These are phyloP conservation scores for Rhinoraja longicauda DNA, from an alignment of 2,797 vertebrate genomes.

Conservation along the genomic window DNA sequence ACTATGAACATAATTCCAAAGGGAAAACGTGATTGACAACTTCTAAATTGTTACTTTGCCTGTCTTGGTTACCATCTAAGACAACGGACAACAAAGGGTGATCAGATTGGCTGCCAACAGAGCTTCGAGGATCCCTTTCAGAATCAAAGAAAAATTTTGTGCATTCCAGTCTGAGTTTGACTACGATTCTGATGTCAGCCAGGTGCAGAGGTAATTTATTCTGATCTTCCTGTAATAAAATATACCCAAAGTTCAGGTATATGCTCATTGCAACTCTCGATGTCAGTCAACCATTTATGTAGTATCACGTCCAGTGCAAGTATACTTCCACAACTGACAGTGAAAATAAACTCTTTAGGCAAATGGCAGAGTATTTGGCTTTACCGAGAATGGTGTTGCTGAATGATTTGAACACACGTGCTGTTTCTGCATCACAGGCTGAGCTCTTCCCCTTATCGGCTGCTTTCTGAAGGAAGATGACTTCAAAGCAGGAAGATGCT, in stretches of 20 bases:
- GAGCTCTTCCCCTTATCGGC: slow-evolving; percentile 59
- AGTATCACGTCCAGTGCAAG: neutral
- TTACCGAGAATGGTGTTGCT: slow-evolving; percentile 44
- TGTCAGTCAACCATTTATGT: neutral
- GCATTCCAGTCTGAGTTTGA: neutral
- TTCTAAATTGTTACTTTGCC: neutral
- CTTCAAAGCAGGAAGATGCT: slow-evolving; percentile 81
- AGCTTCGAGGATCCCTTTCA: neutral
- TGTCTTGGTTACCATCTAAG: neutral
- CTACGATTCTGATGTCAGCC: neutral
- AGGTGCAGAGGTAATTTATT: neutral
- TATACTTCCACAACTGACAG: neutral
- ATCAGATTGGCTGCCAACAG: neutral
- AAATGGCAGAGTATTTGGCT: slow-evolving; percentile 32
- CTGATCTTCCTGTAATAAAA: neutral
- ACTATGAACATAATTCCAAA: neutral
- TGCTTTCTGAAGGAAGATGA: slow-evolving; percentile 84
- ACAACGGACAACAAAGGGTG: neutral
- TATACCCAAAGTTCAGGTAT: neutral
- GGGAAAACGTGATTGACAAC: neutral
- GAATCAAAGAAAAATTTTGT: neutral
- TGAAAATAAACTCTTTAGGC: neutral
- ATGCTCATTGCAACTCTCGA: neutral
- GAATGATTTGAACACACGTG: slow-evolving; percentile 45
- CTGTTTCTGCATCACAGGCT: slow-evolving; percentile 57